These are phyloP conservation scores for Oopsacas minuta DNA, from an alignment of 37 sponge, comb jelly and placozoan genomes.

Conservation along the genomic window DNA sequence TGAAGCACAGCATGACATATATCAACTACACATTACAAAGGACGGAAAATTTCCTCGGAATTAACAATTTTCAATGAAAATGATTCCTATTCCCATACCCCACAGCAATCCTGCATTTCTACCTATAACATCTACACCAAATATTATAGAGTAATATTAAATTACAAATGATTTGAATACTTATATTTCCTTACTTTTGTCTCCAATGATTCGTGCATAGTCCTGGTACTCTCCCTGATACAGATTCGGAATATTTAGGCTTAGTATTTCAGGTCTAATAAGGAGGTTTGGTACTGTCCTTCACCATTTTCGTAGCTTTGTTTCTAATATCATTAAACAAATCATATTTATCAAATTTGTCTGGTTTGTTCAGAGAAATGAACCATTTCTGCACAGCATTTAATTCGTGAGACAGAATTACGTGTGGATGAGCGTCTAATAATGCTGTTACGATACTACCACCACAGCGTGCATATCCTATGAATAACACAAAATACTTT, in stretches of 20 bases:
- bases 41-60: no score
- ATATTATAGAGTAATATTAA: no score
- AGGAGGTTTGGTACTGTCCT: background rate
- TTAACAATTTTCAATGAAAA: no score
- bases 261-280: background rate
- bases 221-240: background rate
- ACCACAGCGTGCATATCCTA: slow-evolving; percentile 45
- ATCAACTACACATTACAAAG: no score
- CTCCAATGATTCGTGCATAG: background rate
- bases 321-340: background rate
- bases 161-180: no score
- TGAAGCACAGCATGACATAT: no score
- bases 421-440: slow-evolving; percentile 48
- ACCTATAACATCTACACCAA: no score
- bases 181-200: background rate
- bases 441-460: slow-evolving; percentile 42
- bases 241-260: background rate
- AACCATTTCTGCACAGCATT: background rate
- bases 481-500: slow-evolving; percentile 34
- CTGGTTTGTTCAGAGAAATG: background rate
- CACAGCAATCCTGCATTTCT: no score
- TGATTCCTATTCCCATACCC: no score
- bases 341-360: background rate
- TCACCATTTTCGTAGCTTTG: background rate
- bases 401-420: slow-evolving; percentile 40